Evolutionary conservation across 2,888 invertebrate genomes (phyloP).

Genomic region (Xanthorhoe spadicearia): DNA sequence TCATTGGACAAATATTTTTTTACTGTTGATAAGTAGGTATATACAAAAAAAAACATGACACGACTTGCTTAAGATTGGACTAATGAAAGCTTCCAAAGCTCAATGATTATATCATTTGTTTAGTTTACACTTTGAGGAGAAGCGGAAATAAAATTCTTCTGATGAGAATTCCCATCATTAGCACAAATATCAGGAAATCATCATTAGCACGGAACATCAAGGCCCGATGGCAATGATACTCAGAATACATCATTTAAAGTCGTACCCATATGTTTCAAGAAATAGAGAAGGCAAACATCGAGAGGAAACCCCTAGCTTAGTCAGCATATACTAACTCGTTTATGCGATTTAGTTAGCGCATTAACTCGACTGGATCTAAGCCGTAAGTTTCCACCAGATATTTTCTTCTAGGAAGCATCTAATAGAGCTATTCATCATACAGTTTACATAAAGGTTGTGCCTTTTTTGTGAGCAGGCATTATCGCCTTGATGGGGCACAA

Average conservation of each 20-base stretch:
- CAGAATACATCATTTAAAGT: too few species aligned
- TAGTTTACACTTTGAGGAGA: background rate
- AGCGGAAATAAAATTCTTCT: slow-evolving; percentile 2
- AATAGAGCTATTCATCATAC: slow-evolving; percentile 5
- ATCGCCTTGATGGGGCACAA: slow-evolving; percentile 44
- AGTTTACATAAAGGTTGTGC: slow-evolving; percentile 5
- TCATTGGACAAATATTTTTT: too few species aligned
- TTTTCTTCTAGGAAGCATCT: slow-evolving; percentile 5
- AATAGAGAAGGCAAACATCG: too few species aligned
- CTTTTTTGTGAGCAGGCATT: slow-evolving; percentile 29
- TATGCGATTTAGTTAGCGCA: too few species aligned
- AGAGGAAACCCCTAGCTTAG: too few species aligned
- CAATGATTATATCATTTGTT: background rate
- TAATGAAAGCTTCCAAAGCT: background rate
- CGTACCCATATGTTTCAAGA: too few species aligned
- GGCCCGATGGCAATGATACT: background rate
- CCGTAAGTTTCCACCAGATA: background rate
- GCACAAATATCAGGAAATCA: slow-evolving; percentile 13
- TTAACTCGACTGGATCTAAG: too few species aligned
- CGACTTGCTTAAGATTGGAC: too few species aligned
- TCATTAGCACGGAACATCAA: slow-evolving; percentile 17
- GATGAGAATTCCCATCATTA: slow-evolving; percentile 14
- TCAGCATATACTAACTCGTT: too few species aligned
- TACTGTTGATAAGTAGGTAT: too few species aligned
- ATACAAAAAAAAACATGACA: too few species aligned